Evolutionary conservation across 2,113 vertebrate genomes (phyloP), one percentile per base, ranked within the genome.

Genomic region (Maccullochella peelii): DNA sequence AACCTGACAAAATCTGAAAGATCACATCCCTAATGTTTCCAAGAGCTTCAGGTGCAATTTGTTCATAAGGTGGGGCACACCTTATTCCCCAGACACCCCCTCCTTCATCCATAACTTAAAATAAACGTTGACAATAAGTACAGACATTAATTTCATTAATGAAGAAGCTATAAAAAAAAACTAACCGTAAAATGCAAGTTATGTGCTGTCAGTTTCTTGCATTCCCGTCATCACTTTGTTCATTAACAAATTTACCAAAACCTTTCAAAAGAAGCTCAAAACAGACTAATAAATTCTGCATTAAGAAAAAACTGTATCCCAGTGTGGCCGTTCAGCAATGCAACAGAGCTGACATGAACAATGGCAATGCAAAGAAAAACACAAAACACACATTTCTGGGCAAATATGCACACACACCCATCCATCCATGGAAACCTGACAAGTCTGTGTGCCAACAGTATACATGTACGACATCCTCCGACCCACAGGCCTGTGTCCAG

Each of bases 21-120:
- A 80, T 61, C 61, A 63, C 77, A 79, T 66, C 69, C n/a, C 67
- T 66, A 63, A 69, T 76, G 57, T 77, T 82, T 65, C 80, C 76
- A 54, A 59, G 66, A 77, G 47, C 33, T 80, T 65, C 72, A 59
- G 49, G 63, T 79, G 58, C 52, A 54, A 40, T 58, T 82, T 78
- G 5, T 36, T 78, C 62, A 79, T 65, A 40, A 15, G 11, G 9
- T 55, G 11, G n/a, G 55, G 33, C 25, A 20, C 15, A 47, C 15
- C 44, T 47, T 47, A 9, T 38, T 23, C n/a, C 21, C 50, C 1
- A 0, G 2, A 72, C 69, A 66, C 14, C 21, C 33, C 21, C 71
- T 42, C 40, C 36, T 73, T 74, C 40, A 77, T 85, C 61, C 55
- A 76, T 59, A 80, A 77, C 75, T 80, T 77, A 61, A 73, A 70